Percentiles rank a stretch among this genome's conserved stretches.
These are phyloP conservation scores for Pholis gunnellus DNA, from an alignment of 2,113 vertebrate genomes.

Conservation along the genomic window DNA sequence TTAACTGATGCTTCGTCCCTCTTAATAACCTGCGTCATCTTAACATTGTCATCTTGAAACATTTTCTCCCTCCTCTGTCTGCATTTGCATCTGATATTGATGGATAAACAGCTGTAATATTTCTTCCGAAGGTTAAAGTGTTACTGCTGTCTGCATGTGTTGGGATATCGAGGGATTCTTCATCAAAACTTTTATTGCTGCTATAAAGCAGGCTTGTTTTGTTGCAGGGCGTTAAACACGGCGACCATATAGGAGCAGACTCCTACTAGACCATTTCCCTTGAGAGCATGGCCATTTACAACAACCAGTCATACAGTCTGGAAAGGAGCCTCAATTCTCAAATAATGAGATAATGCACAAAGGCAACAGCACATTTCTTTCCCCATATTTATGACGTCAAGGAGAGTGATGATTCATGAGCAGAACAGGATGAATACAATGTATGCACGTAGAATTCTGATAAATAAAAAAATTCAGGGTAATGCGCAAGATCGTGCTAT, in stretches of 20 bases:
- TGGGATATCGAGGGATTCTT: not conserved
- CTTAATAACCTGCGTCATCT: slow-evolving; percentile 1
- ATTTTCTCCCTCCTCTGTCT: not conserved
- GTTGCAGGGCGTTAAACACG: slow-evolving; percentile 47
- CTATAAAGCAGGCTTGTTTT: slow-evolving; percentile 39
- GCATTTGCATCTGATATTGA: slow-evolving; percentile 14
- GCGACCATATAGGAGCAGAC: slow-evolving; percentile 25
- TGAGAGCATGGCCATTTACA: slow-evolving; percentile 62
- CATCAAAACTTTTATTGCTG: slow-evolving; percentile 33
- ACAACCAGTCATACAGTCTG: slow-evolving; percentile 39
- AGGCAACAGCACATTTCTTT: slow-evolving; percentile 28
- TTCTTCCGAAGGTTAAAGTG: slow-evolving; percentile 13
- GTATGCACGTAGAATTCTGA: slow-evolving; percentile 29
- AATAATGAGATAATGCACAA: slow-evolving; percentile 64
- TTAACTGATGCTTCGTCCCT: not conserved
- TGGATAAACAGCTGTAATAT: slow-evolving; percentile 27
- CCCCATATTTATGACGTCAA: slow-evolving; percentile 34
- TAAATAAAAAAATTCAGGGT: slow-evolving; percentile 34
- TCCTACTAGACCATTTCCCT: slow-evolving; percentile 59
- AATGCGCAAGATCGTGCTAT: slow-evolving; percentile 1
- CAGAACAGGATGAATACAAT: slow-evolving; percentile 23
- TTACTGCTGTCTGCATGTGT: slow-evolving; percentile 3
- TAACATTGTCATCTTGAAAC: not conserved
- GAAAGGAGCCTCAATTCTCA: slow-evolving; percentile 14
- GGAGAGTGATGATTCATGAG: slow-evolving; percentile 54